Conservation (phyloP, 2,113 vertebrate genomes). For the Sminthopsis crassicaudata region DNA sequence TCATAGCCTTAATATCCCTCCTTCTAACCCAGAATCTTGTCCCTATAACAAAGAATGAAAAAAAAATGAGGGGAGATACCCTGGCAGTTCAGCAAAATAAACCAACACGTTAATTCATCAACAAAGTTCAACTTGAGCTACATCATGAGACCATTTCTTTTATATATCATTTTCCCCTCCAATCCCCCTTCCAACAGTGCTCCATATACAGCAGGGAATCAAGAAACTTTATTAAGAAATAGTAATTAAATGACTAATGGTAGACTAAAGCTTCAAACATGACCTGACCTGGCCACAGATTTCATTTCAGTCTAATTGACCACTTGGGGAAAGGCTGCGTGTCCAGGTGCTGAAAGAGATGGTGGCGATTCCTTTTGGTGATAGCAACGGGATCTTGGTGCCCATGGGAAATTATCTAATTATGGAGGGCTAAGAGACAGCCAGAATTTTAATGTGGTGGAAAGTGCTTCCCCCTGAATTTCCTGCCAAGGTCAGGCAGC, state of each 20-base stretch:
- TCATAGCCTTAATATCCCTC: background rate
- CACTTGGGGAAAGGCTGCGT: background rate
- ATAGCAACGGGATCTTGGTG: background rate
- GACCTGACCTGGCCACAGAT: background rate
- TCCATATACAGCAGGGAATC: background rate
- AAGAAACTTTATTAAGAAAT: background rate
- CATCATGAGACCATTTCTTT: background rate
- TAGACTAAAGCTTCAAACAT: background rate
- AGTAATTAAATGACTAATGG: background rate
- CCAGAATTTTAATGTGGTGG: background rate
- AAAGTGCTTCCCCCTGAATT: slow-evolving; percentile 16
- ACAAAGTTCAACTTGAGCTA: background rate
- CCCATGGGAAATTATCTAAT: background rate
- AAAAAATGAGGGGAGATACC: background rate
- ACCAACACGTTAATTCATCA: background rate
- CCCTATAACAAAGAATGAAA: background rate
- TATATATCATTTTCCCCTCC: too few relatives aligned
- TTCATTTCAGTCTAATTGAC: background rate
- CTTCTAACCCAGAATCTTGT: background rate
- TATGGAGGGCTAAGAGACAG: background rate
- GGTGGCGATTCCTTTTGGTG: background rate
- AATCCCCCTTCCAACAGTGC: background rate
- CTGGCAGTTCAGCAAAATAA: background rate
- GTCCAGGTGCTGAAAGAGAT: background rate
- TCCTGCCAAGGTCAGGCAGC: background rate